Conservation (phyloP, 2,888 invertebrate genomes). For the Acronicta aceris region DNA sequence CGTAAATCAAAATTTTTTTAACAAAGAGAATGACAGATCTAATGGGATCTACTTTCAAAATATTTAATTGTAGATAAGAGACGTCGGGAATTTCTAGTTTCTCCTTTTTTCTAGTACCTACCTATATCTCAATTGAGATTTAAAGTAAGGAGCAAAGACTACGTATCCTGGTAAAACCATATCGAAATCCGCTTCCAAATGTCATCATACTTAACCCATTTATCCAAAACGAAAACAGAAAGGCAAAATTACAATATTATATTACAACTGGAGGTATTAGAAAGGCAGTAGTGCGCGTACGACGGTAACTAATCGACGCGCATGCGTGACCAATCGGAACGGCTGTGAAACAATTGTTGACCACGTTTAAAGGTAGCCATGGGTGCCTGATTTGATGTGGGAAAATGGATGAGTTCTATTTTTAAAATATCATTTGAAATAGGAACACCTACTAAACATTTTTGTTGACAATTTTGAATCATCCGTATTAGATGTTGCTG, state of each 20-base stretch:
- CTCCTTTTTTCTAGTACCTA: background rate
- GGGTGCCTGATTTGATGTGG: conserved; percentile 65
- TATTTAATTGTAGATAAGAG: too few relatives aligned
- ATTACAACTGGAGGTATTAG: conserved; percentile 73
- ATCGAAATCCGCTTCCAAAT: conserved; percentile 44
- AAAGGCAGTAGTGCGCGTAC: conserved; percentile 78
- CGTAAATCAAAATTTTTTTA: too few relatives aligned
- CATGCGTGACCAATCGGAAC: conserved; percentile 83
- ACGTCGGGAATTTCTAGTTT: too few relatives aligned
- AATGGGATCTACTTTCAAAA: too few relatives aligned
- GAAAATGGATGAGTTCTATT: conserved; percentile 27
- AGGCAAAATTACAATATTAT: conserved; percentile 53
- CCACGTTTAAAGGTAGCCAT: conserved; percentile 73
- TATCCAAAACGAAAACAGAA: conserved; percentile 49
- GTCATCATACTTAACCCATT: conserved; percentile 51
- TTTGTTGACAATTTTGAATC: background rate
- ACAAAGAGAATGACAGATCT: too few relatives aligned
- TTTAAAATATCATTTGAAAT: conserved; percentile 11
- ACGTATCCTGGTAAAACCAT: conserved; percentile 28
- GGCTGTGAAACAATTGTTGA: conserved; percentile 80
- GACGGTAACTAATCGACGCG: conserved; percentile 81
- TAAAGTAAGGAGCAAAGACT: conserved; percentile 17
- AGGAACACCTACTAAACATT: background rate
- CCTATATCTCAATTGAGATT: background rate
- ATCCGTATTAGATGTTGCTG: background rate